phyloP scores from a whole-genome alignment of 2,888 invertebrate species.

The Lamellibrachia columna region DNA sequence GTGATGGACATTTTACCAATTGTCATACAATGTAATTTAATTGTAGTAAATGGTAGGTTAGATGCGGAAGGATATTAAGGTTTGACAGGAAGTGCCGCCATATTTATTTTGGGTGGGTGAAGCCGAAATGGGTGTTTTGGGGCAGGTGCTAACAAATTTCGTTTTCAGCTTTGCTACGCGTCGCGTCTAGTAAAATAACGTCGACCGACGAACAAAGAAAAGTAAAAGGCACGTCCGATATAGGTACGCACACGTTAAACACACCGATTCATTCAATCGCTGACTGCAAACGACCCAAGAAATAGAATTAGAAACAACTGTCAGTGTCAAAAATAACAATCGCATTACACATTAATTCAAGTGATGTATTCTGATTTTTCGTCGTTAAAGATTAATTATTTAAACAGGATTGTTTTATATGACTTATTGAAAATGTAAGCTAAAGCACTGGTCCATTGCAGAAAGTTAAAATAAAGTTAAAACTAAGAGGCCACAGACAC shows the following conservation, averaged over 20 bases:
- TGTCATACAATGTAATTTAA: background rate
- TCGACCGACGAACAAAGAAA: background rate
- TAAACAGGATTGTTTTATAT: background rate
- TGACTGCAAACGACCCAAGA: background rate
- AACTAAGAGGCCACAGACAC: background rate
- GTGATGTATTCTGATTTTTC: background rate
- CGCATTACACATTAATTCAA: background rate
- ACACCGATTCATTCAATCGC: background rate
- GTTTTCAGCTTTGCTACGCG: conserved; percentile 7
- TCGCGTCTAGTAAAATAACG: background rate
- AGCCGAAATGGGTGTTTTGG: conserved; percentile 5
- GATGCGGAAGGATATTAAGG: background rate
- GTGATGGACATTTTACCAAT: background rate
- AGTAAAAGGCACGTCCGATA: background rate
- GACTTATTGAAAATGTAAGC: background rate
- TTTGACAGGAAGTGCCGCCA: background rate
- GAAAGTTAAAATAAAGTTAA: background rate
- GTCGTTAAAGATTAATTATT: background rate
- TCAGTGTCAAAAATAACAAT: background rate
- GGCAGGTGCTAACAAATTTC: background rate
- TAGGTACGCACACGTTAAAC: conserved; percentile 11
- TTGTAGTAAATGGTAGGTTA: background rate
- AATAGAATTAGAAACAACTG: background rate
- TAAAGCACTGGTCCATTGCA: background rate
- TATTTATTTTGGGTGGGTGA: conserved; percentile 13